Percentiles rank a stretch among this genome's conserved stretches.
Conservation (phyloP, 2,113 vertebrate species). For the Gavialis gangeticus region DNA sequence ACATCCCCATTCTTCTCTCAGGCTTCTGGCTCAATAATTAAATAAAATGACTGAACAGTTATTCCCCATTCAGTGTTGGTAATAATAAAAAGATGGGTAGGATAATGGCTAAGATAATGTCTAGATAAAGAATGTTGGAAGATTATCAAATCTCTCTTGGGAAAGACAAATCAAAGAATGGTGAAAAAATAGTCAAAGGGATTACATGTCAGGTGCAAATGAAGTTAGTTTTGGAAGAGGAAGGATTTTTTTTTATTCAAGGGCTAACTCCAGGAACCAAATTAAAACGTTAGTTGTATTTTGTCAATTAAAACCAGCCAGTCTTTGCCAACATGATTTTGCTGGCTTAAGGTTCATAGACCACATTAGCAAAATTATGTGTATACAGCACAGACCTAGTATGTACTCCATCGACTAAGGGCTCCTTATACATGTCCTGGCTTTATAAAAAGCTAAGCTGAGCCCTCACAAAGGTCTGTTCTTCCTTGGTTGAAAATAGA, state of each 20-base stretch:
- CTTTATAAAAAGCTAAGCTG: too few species aligned
- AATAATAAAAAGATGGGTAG: background rate
- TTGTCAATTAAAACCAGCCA: background rate
- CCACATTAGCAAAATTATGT: too few species aligned
- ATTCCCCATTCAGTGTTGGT: background rate
- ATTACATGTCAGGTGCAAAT: background rate
- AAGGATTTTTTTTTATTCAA: background rate
- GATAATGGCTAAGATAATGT: background rate
- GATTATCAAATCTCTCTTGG: background rate
- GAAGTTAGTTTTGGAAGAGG: background rate
- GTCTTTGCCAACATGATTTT: background rate
- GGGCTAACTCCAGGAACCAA: background rate
- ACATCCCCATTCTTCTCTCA: background rate
- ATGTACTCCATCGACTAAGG: too few species aligned
- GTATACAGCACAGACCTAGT: too few species aligned
- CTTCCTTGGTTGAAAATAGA: too few species aligned
- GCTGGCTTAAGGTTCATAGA: too few species aligned
- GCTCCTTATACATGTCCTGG: too few species aligned
- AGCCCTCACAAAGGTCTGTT: too few species aligned
- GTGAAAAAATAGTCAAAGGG: background rate
- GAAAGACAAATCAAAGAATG: background rate
- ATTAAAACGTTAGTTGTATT: background rate
- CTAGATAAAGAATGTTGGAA: background rate
- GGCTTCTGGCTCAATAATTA: background rate
- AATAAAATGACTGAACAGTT: background rate